Evolutionary conservation across 2,888 invertebrate species (phyloP).

Genomic region (Thereva nobilitata): DNA sequence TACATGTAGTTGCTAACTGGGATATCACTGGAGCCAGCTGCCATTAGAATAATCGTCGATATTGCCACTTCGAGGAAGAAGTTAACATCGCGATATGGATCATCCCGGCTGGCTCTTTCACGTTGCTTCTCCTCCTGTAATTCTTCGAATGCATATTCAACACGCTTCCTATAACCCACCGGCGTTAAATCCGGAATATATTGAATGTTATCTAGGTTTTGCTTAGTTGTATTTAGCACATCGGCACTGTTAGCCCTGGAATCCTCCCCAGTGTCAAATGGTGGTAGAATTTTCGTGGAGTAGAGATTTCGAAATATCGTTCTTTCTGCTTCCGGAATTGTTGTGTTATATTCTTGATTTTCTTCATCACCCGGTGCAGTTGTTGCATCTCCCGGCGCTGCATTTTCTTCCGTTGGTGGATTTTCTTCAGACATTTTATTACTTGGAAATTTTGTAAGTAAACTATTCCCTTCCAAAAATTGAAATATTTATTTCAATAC

Average conservation of each 20-base stretch:
- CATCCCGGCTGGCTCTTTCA: neutral
- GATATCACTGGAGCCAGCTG: slow-evolving; percentile 34
- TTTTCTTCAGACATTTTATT: too few relatives aligned
- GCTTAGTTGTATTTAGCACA: slow-evolving; percentile 3
- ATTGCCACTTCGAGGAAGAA: slow-evolving; percentile 39
- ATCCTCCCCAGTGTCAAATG: too few relatives aligned
- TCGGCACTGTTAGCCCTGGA: too few relatives aligned
- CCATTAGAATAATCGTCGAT: slow-evolving; percentile 42
- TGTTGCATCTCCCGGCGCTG: too few relatives aligned
- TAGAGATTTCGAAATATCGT: slow-evolving; percentile 19
- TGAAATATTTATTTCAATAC: too few relatives aligned
- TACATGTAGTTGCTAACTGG: slow-evolving; percentile 43
- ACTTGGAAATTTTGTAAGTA: too few relatives aligned
- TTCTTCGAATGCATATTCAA: slow-evolving; percentile 41
- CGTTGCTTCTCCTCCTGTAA: slow-evolving; percentile 24
- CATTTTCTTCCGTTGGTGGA: too few relatives aligned
- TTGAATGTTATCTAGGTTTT: slow-evolving; percentile 35
- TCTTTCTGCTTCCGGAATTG: neutral
- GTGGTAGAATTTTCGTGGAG: slow-evolving; percentile 6
- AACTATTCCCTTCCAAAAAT: too few relatives aligned
- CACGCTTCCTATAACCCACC: slow-evolving; percentile 43
- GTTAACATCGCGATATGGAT: slow-evolving; percentile 24
- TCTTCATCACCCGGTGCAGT: neutral
- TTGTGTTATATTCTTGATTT: neutral
- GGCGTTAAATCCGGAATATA: slow-evolving; percentile 26